Evolutionary conservation across 2,888 invertebrate genomes (phyloP).

Genomic region (Ferrisia virgata): DNA sequence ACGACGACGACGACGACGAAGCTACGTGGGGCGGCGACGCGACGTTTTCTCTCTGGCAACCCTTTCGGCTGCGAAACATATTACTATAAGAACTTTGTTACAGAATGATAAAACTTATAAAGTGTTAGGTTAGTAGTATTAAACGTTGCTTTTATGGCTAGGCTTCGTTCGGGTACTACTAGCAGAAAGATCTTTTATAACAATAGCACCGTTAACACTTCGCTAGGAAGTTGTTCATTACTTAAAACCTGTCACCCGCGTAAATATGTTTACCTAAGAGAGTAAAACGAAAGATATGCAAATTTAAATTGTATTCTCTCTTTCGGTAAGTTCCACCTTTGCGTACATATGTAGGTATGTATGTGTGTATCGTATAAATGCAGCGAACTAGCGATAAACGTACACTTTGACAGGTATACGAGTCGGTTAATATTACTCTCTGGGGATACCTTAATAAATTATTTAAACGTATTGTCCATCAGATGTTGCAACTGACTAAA

Average conservation of each 20-base stretch:
- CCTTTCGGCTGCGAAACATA: background rate
- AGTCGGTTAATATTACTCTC: background rate
- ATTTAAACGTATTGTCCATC: background rate
- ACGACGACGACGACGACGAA: too few relatives aligned
- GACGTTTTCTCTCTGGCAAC: background rate
- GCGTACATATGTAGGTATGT: background rate
- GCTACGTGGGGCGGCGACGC: too few relatives aligned
- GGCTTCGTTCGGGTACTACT: background rate
- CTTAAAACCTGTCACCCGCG: conserved; percentile 24
- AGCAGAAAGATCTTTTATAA: conserved; percentile 18
- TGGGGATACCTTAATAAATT: conserved; percentile 1
- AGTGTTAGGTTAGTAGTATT: conserved; percentile 11
- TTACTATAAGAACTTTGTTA: background rate
- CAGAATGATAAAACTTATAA: conserved; percentile 18
- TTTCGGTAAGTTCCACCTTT: background rate
- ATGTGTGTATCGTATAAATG: background rate
- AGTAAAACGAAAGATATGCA: background rate
- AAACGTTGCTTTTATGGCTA: conserved; percentile 20
- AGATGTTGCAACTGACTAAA: background rate
- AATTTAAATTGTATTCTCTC: conserved; percentile 26
- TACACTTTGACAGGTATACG: background rate
- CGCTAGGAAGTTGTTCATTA: conserved; percentile 7
- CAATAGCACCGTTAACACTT: conserved; percentile 19
- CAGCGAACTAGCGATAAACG: background rate
- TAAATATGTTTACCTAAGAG: conserved; percentile 23